phyloP scores from a whole-genome alignment of 2,888 invertebrate genomes.

The Rhaphigaster nebulosa region DNA sequence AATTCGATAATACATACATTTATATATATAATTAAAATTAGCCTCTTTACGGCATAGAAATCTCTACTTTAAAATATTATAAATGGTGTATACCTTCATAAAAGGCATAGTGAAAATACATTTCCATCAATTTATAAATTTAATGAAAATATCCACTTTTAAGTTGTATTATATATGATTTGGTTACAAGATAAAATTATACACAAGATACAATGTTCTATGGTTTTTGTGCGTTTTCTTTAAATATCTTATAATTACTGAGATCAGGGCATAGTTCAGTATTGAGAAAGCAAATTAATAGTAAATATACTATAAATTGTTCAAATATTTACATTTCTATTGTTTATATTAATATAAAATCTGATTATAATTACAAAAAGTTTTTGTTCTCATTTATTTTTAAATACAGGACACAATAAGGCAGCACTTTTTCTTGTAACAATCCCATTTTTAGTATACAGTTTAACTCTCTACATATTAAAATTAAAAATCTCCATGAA shows the following conservation, averaged over 20 bases:
- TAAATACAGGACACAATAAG: background rate
- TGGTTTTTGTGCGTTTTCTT: slow-evolving; percentile 14
- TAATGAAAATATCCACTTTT: slow-evolving; percentile 31
- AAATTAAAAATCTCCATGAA: no score
- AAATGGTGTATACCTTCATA: slow-evolving; percentile 5
- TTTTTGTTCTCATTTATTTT: slow-evolving; percentile 9
- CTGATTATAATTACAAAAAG: background rate
- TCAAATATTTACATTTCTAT: slow-evolving; percentile 18
- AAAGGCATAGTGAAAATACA: background rate
- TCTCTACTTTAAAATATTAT: slow-evolving; percentile 6
- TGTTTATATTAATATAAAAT: background rate
- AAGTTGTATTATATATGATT: background rate
- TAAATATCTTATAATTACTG: slow-evolving; percentile 33
- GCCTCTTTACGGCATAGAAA: slow-evolving; percentile 32
- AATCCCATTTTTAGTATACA: background rate
- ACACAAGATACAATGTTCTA: background rate
- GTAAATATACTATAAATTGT: slow-evolving; percentile 18
- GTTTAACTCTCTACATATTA: background rate
- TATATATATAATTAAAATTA: slow-evolving; percentile 21
- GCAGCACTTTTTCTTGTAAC: background rate
- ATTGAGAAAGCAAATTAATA: slow-evolving; percentile 6
- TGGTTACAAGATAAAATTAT: background rate
- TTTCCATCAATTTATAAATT: background rate
- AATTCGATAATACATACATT: slow-evolving; percentile 15
- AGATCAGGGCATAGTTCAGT: slow-evolving; percentile 31